Evolutionary conservation across 2,113 vertebrate species (phyloP).

Genomic region (Mungos mungo): DNA sequence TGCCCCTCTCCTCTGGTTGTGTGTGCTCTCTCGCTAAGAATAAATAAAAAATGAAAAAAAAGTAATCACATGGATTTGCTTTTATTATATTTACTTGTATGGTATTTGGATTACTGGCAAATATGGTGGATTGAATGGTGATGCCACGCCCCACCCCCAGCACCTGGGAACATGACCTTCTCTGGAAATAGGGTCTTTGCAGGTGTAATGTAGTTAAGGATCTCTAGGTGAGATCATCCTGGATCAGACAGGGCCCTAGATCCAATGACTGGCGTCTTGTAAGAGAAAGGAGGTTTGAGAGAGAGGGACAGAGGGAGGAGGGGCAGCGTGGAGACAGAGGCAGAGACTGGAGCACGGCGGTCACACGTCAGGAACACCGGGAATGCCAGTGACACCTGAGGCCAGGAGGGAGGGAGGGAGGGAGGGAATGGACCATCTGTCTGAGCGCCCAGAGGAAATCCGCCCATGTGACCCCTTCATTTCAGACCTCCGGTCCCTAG

Average conservation of each 20-base stretch:
- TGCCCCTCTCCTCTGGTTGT: too few relatives aligned
- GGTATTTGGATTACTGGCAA: neutral
- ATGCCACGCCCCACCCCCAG: neutral
- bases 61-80: neutral
- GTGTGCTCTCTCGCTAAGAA: too few relatives aligned
- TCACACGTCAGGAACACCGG: neutral
- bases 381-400: neutral
- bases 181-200: neutral
- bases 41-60: too few relatives aligned
- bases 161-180: neutral
- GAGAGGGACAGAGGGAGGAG: neutral
- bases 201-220: neutral
- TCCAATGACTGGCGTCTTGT: neutral
- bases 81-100: neutral
- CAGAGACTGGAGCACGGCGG: neutral
- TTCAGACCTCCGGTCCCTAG: neutral
- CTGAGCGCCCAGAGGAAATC: neutral
- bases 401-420: neutral
- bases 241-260: neutral
- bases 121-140: too few relatives aligned
- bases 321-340: accelerated
- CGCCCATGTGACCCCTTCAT: neutral
- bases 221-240: neutral
- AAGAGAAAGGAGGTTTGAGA: neutral
- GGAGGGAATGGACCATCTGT: too few relatives aligned